Percentiles rank a stretch among this genome's conserved stretches.
These are phyloP conservation scores for Pogona vitticeps DNA, from an alignment of 2,113 vertebrate genomes.

Conservation along the genomic window DNA sequence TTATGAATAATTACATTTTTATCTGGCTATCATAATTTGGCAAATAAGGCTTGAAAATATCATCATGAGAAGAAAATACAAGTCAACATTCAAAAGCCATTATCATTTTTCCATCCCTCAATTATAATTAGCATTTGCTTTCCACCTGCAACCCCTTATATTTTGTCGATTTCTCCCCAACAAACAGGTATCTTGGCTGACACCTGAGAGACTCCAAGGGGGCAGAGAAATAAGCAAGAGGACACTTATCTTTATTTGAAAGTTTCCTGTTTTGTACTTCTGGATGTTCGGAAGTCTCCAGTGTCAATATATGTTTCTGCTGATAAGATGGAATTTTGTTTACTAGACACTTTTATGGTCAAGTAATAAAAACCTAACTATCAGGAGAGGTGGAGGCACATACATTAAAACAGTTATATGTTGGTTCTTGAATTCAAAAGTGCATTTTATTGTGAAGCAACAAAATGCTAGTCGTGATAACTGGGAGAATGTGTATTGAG, in stretches of 20 bases:
- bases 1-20: constrained; percentile 37
- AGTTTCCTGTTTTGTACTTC: constrained; percentile 23
- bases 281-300: constrained; percentile 3
- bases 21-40: constrained; percentile 33
- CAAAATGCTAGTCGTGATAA: constrained; percentile 6
- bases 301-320: constrained; percentile 12
- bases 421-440: neutral
- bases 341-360: constrained; percentile 28
- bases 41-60: constrained; percentile 43
- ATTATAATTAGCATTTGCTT: constrained; percentile 34
- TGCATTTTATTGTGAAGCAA: neutral
- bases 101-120: constrained; percentile 26
- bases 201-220: neutral
- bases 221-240: neutral
- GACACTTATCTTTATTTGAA: constrained; percentile 30
- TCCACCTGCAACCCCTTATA: neutral
- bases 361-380: constrained; percentile 28
- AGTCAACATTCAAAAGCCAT: constrained; percentile 29
- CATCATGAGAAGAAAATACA: constrained; percentile 16
- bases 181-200: constrained; percentile 17
- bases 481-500: neutral
- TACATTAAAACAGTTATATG: constrained; percentile 4
- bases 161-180: constrained; percentile 5
- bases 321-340: constrained; percentile 33
- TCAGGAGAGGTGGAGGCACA: neutral